These are phyloP conservation scores for Drosophila subquinaria DNA, from an alignment of 2,888 invertebrate genomes.

Conservation along the genomic window DNA sequence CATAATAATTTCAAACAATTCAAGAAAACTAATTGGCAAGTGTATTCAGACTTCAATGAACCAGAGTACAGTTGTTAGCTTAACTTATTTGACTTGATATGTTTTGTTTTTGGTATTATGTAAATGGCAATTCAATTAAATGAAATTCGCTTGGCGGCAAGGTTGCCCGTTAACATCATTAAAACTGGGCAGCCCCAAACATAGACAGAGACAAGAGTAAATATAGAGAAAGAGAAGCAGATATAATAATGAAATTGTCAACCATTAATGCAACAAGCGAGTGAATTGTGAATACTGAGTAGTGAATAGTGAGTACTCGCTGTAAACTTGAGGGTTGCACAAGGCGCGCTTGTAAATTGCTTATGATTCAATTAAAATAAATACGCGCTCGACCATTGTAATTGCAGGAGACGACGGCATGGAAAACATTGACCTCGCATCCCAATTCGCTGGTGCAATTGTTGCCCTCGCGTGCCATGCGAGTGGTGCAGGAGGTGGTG, in stretches of 20 bases:
- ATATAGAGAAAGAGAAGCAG: slow-evolving; percentile 14
- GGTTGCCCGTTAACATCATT: slow-evolving; percentile 72
- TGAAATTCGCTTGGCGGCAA: slow-evolving; percentile 63
- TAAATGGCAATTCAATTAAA: slow-evolving; percentile 79
- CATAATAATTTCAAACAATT: neutral
- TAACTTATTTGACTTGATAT: slow-evolving; percentile 9
- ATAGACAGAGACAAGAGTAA: slow-evolving; percentile 5
- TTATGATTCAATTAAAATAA: slow-evolving; percentile 46
- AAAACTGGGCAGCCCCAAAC: slow-evolving; percentile 43
- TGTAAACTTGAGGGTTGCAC: slow-evolving; percentile 62
- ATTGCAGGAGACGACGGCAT: slow-evolving; percentile 85
- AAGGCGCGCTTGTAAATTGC: slow-evolving; percentile 60
- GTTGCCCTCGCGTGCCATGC: slow-evolving; percentile 85
- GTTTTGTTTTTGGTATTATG: slow-evolving; percentile 51
- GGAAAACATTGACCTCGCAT: slow-evolving; percentile 85
- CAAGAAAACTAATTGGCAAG: neutral
- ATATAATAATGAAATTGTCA: slow-evolving; percentile 53
- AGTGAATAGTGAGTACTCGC: slow-evolving; percentile 9
- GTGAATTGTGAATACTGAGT: slow-evolving; percentile 9
- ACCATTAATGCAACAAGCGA: slow-evolving; percentile 53
- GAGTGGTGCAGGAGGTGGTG: slow-evolving; percentile 85
- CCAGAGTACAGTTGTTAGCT: neutral
- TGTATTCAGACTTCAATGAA: slow-evolving; percentile 5
- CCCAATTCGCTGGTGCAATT: slow-evolving; percentile 85
- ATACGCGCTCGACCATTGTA: slow-evolving; percentile 35